phyloP scores from a whole-genome alignment of 37 sponge, comb jelly and placozoan species.

The Chondrilla cf. caribensis region DNA sequence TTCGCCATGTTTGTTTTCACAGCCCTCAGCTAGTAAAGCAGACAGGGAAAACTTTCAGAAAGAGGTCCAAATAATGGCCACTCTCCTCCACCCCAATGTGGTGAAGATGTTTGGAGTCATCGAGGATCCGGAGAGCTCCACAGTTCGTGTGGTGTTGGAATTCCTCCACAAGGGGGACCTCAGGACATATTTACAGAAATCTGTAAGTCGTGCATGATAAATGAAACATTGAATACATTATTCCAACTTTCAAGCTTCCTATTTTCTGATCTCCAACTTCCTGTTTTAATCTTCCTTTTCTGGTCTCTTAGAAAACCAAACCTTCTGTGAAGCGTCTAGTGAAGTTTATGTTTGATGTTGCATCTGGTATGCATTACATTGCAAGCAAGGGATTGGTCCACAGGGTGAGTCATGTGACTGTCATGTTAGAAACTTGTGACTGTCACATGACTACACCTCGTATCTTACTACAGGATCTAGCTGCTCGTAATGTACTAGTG shows the following conservation, averaged over 20 bases:
- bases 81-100: conserved; percentile 16
- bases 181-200: conserved; percentile 38
- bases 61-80: conserved; percentile 9
- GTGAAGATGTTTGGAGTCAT: conserved; percentile 20
- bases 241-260: too few species aligned
- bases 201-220: background rate
- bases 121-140: background rate
- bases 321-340: conserved; percentile 36
- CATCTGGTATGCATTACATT: conserved; percentile 79
- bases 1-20: background rate
- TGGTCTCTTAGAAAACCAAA: background rate
- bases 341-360: conserved; percentile 73
- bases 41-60: background rate
- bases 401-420: conserved; percentile 40
- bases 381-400: conserved; percentile 54
- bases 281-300: background rate
- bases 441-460: background rate
- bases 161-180: conserved; percentile 66
- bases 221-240: too few species aligned
- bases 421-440: background rate
- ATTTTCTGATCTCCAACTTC: too few species aligned
- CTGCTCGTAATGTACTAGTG: conserved; percentile 79
- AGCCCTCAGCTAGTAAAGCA: background rate
- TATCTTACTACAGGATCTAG: conserved; percentile 64
- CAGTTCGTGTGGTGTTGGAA: conserved; percentile 59